phyloP scores from a whole-genome alignment of 2,797 vertebrate genomes.

The Melanotaenia trifasciata region DNA sequence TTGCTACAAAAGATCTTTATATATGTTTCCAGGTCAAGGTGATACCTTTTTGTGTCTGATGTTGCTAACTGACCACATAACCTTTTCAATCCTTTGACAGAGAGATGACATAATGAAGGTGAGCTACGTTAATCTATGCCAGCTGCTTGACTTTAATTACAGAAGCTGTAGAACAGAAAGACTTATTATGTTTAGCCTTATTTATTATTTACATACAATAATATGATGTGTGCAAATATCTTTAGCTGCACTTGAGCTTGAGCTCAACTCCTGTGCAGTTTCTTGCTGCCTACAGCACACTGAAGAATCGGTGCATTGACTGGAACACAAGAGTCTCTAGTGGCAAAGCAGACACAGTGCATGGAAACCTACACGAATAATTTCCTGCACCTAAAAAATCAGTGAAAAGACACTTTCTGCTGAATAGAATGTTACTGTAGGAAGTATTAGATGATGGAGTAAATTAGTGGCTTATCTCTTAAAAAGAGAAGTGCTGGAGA shows the following conservation, averaged over 20 bases:
- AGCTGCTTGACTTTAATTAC: constrained; percentile 20
- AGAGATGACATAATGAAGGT: constrained; percentile 44
- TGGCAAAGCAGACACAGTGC: constrained; percentile 63
- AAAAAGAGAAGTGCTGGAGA: constrained; percentile 14
- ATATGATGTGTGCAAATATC: constrained; percentile 4
- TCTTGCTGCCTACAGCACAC: not conserved
- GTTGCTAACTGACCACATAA: constrained; percentile 30
- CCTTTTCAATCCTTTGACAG: constrained; percentile 31
- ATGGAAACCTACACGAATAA: constrained; percentile 16
- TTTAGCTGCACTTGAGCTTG: not conserved
- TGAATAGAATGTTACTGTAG: constrained; percentile 3
- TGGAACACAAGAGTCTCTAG: constrained; percentile 77
- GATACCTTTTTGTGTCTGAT: constrained; percentile 12
- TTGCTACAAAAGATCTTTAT: constrained; percentile 13
- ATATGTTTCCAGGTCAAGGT: constrained; percentile 35
- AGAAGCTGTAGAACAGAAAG: not conserved
- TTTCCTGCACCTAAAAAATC: constrained; percentile 32
- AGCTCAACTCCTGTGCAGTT: constrained; percentile 13
- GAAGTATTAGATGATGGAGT: constrained; percentile 3
- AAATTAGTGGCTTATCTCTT: constrained; percentile 6
- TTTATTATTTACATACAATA: not conserved
- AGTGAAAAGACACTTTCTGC: constrained; percentile 6
- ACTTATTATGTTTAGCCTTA: not conserved
- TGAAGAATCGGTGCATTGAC: constrained; percentile 26
- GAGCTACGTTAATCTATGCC: constrained; percentile 5